Evolutionary conservation across 2,113 vertebrate species (phyloP).

Genomic region (Sebastes fasciatus): DNA sequence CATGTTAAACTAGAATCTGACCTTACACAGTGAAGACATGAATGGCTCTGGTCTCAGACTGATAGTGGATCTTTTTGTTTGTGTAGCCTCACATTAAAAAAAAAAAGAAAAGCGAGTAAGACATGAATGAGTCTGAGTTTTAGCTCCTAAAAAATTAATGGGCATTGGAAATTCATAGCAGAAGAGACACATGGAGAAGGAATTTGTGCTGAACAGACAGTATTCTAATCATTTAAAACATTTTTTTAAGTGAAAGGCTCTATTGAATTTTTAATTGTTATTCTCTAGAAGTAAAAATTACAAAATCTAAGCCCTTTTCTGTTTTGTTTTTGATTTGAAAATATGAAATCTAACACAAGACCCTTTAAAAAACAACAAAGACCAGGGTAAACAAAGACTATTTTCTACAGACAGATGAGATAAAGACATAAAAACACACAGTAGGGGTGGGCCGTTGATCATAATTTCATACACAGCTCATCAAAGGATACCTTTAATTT

Average conservation of each 20-base stretch:
- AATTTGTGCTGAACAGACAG: constrained; percentile 41
- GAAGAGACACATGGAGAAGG: background rate
- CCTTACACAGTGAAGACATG: background rate
- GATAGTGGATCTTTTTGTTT: background rate
- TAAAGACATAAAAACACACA: constrained; percentile 9
- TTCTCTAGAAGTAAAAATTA: background rate
- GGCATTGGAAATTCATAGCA: constrained; percentile 27
- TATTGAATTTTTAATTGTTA: constrained; percentile 32
- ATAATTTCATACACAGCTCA: constrained; percentile 33
- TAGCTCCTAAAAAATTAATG: constrained; percentile 55
- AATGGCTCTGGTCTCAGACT: background rate
- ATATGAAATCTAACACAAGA: background rate
- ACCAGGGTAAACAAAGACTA: background rate
- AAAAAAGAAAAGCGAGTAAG: background rate
- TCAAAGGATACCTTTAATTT: constrained; percentile 42
- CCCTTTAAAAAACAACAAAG: background rate
- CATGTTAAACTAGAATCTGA: background rate
- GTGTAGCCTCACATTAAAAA: constrained; percentile 10
- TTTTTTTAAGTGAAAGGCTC: background rate
- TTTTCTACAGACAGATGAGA: background rate
- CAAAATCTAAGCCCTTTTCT: background rate
- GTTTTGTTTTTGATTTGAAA: background rate
- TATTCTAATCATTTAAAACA: constrained; percentile 6
- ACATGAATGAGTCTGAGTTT: constrained; percentile 42
- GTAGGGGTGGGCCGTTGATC: constrained; percentile 16